Conservation (phyloP, 1,140 invertebrate species). For the Drosophila kikkawai region DNA sequence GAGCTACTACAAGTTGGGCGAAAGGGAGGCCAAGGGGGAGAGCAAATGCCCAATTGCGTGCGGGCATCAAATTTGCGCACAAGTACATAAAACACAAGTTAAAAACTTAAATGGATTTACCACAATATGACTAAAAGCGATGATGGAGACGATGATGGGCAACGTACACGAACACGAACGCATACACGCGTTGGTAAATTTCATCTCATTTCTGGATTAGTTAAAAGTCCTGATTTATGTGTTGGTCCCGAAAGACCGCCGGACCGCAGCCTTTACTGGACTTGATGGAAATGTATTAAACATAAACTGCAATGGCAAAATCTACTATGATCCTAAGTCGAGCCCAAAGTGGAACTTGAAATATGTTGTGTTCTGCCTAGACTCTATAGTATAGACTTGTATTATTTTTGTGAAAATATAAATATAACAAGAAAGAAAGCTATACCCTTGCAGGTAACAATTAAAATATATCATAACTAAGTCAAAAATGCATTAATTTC, state of each 20-base stretch:
- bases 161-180: constrained; percentile 25
- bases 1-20: constrained; percentile 5
- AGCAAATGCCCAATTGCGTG: constrained; percentile 64
- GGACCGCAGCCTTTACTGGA: neutral
- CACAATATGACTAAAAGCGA: constrained; percentile 35
- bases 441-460: too few species aligned
- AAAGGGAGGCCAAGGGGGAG: neutral
- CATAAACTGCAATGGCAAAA: neutral
- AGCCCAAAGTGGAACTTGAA: too few species aligned
- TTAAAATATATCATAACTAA: too few species aligned
- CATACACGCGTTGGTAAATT: neutral
- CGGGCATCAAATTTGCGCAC: constrained; percentile 70
- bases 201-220: constrained; percentile 12
- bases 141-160: constrained; percentile 43
- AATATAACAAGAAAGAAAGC: too few species aligned
- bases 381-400: neutral
- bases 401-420: neutral
- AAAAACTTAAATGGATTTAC: constrained; percentile 80
- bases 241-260: neutral
- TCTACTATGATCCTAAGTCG: too few species aligned
- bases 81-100: constrained; percentile 81
- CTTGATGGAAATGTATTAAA: neutral
- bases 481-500: too few species aligned
- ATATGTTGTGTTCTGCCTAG: neutral
- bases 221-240: constrained; percentile 18